phyloP scores from a whole-genome alignment of 2,888 invertebrate species.

The Conomelus anceps region DNA sequence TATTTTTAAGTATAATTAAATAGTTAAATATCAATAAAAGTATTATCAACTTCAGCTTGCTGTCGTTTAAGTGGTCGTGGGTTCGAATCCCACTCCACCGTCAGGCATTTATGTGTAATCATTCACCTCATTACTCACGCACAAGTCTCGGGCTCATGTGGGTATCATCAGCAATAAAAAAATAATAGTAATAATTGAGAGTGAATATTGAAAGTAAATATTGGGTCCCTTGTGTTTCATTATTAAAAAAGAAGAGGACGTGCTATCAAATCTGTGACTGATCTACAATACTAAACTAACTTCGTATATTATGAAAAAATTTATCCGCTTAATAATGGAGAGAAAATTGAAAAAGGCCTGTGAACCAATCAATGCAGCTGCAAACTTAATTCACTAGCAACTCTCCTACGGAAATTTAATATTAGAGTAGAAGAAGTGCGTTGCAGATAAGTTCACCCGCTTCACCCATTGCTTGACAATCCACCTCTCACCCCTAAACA shows the following conservation, averaged over 20 bases:
- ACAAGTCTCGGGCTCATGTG: too few relatives aligned
- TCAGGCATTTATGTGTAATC: too few relatives aligned
- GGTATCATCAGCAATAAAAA: too few relatives aligned
- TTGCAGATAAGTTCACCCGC: neutral
- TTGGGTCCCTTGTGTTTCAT: neutral
- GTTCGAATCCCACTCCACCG: too few relatives aligned
- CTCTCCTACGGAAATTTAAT: neutral
- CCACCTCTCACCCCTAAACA: neutral
- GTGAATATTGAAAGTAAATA: too few relatives aligned
- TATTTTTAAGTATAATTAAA: too few relatives aligned
- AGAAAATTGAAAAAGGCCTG: neutral
- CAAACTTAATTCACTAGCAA: neutral
- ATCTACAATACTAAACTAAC: neutral
- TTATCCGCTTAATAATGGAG: neutral
- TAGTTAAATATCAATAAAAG: too few relatives aligned
- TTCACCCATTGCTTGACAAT: neutral
- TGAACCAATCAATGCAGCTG: neutral
- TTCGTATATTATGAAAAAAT: neutral
- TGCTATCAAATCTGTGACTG: neutral
- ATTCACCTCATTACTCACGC: too few relatives aligned
- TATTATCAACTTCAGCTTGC: too few relatives aligned
- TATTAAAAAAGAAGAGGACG: neutral
- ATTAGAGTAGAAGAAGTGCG: neutral
- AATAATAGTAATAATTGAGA: too few relatives aligned
- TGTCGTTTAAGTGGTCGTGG: too few relatives aligned